A percentile compares a stretch with the other conserved stretches of the same genome.
These are phyloP conservation scores for Aporrectodea caliginosa DNA, from an alignment of 1,140 invertebrate genomes.

Conservation along the genomic window DNA sequence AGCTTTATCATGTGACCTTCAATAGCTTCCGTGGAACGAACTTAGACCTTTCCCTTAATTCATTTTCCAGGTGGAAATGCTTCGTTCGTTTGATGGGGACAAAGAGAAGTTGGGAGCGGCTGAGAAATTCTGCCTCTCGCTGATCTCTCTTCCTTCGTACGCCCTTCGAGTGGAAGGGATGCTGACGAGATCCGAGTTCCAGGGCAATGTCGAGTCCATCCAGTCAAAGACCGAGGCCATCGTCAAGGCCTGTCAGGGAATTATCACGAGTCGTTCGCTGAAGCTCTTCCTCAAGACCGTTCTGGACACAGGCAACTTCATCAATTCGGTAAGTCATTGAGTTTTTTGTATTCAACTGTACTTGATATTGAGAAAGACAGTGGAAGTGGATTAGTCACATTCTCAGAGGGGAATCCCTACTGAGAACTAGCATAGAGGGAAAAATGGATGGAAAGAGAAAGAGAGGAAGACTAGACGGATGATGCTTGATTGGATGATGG, in stretches of 20 bases:
- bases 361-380: too few relatives aligned
- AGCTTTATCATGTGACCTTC: too few relatives aligned
- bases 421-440: too few relatives aligned
- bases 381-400: too few relatives aligned
- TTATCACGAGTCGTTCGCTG: constrained; percentile 46
- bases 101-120: constrained; percentile 33
- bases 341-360: constrained; percentile 2
- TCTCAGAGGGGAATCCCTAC: too few relatives aligned
- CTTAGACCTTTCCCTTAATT: too few relatives aligned
- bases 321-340: constrained; percentile 48
- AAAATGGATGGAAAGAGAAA: too few relatives aligned
- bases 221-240: neutral
- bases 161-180: constrained; percentile 84
- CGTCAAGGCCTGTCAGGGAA: constrained; percentile 48
- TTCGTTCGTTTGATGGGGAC: constrained; percentile 25
- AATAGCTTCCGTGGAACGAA: too few relatives aligned
- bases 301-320: constrained; percentile 53
- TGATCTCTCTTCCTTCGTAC: constrained; percentile 58
- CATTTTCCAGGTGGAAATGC: constrained; percentile 34
- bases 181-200: constrained; percentile 64
- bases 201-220: constrained; percentile 5
- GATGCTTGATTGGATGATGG: too few relatives aligned
- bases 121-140: constrained; percentile 37
- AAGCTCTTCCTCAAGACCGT: constrained; percentile 49
- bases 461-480: too few relatives aligned